Evolutionary conservation across 2,888 invertebrate species (phyloP), one percentile per base, ranked within the genome.

Genomic region (Drosophila austrosaltans): DNA sequence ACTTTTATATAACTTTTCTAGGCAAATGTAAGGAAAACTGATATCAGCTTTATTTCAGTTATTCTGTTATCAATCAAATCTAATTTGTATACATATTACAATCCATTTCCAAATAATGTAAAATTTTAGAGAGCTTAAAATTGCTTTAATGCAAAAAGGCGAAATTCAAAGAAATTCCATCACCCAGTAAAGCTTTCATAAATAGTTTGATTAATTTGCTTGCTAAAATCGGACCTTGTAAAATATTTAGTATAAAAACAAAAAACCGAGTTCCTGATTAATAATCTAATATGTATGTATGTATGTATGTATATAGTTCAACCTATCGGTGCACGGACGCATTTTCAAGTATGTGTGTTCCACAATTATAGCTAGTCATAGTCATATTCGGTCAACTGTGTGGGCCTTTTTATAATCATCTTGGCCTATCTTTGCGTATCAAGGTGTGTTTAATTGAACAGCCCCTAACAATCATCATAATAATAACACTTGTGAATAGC

Each of bases 361-460:
- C n/a, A 4, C n/a, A 16, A 16, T 42, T 42, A 48, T 25, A 25
- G 36, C 36, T 25, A 25, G 22, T 4, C 48, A 22, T 22, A 25
- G 4, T 25, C 25, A 56, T 71, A 71, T 72, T 71, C 48, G 71
- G 36, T 32, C 42, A 64, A 25, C 59, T 40, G 10, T 48, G 36
- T 36, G 36, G 36, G 36, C 36, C 30, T 54, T 30, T 54, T 5
- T 25, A 57, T 57, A 57, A 30, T 57, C 36, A 57, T 57, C 53
- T 53, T 20, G 12, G 20, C 72, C 66, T 62, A 62, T 72, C 66
- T 66, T 54, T 66, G 53, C 30, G 73, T 72, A 72, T 72, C 72
- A 72, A 72, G 72, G 72, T 72, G 66, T 72, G 61, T 72, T 72
- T 72, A 72, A 72, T 72, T 72, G 72, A 72, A 72, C 72, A 72